Conservation (phyloP, 2,113 vertebrate genomes). For the Piprites chloris region DNA sequence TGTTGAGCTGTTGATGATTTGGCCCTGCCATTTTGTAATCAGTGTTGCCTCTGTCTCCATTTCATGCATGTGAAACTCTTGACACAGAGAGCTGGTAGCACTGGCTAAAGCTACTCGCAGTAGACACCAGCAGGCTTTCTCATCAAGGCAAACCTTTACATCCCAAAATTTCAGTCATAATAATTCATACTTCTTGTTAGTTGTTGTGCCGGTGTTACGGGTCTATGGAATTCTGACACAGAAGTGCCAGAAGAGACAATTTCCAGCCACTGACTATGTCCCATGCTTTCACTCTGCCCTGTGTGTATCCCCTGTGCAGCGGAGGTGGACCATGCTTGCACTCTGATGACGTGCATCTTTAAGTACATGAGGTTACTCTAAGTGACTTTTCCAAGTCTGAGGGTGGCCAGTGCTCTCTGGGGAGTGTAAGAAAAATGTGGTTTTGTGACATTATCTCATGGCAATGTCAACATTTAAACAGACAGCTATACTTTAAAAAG, state of each 20-base stretch:
- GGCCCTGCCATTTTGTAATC: not conserved
- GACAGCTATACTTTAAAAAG: conserved; percentile 13
- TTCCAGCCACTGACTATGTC: not conserved
- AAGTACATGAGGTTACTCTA: not conserved
- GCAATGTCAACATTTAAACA: conserved; percentile 50
- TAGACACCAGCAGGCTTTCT: not conserved
- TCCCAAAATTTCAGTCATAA: not conserved
- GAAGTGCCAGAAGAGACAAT: not conserved
- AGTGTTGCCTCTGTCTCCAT: not conserved
- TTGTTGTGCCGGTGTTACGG: not conserved
- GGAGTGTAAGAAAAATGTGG: conserved; percentile 25
- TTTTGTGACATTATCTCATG: conserved; percentile 46
- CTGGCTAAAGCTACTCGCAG: not conserved
- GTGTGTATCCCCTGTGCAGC: not conserved
- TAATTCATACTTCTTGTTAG: not conserved
- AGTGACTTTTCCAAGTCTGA: conserved; percentile 30
- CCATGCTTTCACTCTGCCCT: not conserved
- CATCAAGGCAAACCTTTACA: not conserved
- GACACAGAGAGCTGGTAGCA: not conserved
- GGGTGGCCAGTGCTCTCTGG: conserved; percentile 3
- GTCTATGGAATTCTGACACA: not conserved
- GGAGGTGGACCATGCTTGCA: not conserved
- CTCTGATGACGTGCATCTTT: not conserved
- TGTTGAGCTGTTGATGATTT: not conserved
- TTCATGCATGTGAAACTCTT: not conserved